Conservation (phyloP, 2,797 vertebrate species). For the Arctocebus calabarensis region DNA sequence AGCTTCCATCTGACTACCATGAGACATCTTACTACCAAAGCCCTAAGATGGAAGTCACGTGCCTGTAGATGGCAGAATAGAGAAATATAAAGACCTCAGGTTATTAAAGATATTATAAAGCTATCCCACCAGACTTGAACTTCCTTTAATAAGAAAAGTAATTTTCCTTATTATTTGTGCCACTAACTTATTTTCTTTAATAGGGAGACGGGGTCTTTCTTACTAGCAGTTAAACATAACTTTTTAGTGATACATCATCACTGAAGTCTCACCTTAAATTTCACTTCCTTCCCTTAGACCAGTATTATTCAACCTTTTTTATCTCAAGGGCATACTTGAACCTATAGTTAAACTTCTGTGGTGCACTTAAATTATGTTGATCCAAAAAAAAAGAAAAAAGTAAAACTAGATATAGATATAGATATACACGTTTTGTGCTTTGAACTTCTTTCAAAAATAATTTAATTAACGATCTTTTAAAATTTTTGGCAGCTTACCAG, state of each 20-base stretch:
- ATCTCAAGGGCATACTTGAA: too few species aligned
- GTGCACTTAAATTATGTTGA: too few species aligned
- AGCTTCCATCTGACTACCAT: slow-evolving; percentile 8
- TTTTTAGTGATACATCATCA: slow-evolving; percentile 39
- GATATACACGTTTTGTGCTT: too few species aligned
- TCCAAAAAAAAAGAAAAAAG: too few species aligned
- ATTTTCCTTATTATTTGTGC: not conserved
- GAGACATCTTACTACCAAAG: not conserved
- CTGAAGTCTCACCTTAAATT: slow-evolving; percentile 40
- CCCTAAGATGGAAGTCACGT: slow-evolving; percentile 23
- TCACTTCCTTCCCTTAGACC: not conserved
- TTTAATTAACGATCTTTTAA: too few species aligned
- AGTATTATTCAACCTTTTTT: too few species aligned
- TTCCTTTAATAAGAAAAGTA: slow-evolving; percentile 51
- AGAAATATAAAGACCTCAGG: not conserved
- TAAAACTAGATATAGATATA: too few species aligned
- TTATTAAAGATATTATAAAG: slow-evolving; percentile 19
- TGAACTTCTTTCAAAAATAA: too few species aligned
- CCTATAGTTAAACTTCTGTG: too few species aligned
- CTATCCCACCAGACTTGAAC: not conserved
- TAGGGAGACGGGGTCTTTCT: not conserved
- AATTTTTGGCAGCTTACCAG: too few species aligned
- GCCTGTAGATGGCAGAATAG: not conserved
- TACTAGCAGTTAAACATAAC: slow-evolving; percentile 30
- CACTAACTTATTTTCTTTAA: slow-evolving; percentile 44